Base-by-base conservation (phyloP, 2,888 invertebrate genomes). In the Digitonthophagus gazella region DNA sequence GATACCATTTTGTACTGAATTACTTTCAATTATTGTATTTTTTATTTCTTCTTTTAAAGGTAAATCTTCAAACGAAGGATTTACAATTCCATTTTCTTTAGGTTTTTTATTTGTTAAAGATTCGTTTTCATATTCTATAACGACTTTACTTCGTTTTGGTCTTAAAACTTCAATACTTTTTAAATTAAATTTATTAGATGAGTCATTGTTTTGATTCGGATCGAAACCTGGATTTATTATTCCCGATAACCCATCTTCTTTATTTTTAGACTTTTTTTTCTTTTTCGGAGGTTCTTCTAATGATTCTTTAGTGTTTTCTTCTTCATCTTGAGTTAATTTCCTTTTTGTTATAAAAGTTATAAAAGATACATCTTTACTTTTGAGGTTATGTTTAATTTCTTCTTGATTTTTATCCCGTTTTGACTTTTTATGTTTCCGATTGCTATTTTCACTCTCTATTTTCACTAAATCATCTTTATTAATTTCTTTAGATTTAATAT, bases 221-320 rank as follows among this genome's bases (percentile, higher is more conserved):
- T 80, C 77, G 74, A 80, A 81, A 3, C 76, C 79, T n/a, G 79
- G 80, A 74, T 81, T 81, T 2, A 72, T 71, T 28, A 74, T 70
- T 44, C 66, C 67, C 1, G 15, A 65, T 58, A 70, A 71, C 5
- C 73, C 68, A 1, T 64, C 58, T 65, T 69, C 72, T 18, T 66
- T 64, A 66, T 70, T 72, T 66, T 74, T 74, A n/a, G 61, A 44
- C 66, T 75, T 76, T 15, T 73, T 68, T 15, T 63, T 61, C 15
- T n/a, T 11, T 63, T 67, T 67, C 2, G 20, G 28, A 14, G 11
- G 14, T 15, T 15, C n/a, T 61, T 61, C 61, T 11, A 61, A 61
- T 6, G 11, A 16, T 11, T 16, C 61, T 3, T 44, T n/a, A n/a
- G 6, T 3, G 14, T 15, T 15, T 54, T 65, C 56, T 8, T 28